Conservation (phyloP, 2,797 vertebrate species). For the Rhynchonycteris naso region DNA sequence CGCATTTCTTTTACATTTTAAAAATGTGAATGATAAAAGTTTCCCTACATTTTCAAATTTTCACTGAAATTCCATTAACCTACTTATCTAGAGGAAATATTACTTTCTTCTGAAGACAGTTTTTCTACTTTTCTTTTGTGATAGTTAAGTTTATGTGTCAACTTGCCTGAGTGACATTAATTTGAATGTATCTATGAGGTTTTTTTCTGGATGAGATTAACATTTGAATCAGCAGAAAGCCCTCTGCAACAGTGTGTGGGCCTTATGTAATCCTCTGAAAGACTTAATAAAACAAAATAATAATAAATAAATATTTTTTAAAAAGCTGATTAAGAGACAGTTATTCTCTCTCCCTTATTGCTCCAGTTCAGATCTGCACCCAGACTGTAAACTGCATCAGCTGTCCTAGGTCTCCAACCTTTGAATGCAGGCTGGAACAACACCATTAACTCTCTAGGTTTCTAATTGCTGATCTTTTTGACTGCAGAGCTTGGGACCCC, state of each 20-base stretch:
- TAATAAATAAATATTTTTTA: too few species aligned
- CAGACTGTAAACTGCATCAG: background rate
- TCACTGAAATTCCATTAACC: background rate
- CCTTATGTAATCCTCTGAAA: background rate
- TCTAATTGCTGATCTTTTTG: background rate
- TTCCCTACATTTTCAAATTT: background rate
- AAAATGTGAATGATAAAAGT: background rate
- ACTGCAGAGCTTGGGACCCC: background rate
- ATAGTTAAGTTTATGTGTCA: background rate
- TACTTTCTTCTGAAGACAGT: background rate
- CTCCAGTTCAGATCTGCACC: background rate
- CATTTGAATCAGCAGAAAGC: background rate
- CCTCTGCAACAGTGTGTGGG: background rate
- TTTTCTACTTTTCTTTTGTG: background rate
- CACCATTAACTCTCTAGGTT: background rate
- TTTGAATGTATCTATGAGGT: background rate
- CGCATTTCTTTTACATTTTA: background rate
- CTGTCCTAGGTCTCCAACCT: background rate
- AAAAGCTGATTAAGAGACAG: background rate
- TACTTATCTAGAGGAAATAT: background rate
- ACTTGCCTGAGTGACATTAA: background rate
- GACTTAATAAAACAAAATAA: background rate
- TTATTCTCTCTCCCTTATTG: background rate
- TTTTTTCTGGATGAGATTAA: background rate
- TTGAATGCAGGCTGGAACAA: background rate